Evolutionary conservation across 2,888 invertebrate genomes (phyloP).

Genomic region (Synanthedon vespiformis): DNA sequence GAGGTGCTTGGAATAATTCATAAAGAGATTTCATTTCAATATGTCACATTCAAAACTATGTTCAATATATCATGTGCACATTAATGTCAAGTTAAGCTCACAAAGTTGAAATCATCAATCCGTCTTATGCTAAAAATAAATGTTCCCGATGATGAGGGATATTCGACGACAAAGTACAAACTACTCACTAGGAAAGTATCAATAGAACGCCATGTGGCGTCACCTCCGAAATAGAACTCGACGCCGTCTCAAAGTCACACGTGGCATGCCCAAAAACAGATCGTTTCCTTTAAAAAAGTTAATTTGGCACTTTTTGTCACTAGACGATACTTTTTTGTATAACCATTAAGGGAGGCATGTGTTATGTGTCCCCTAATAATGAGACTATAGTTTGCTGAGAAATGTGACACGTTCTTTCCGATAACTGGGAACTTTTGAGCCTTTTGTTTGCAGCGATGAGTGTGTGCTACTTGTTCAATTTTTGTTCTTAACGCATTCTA

Average conservation of each 20-base stretch:
- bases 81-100: slow-evolving; percentile 53
- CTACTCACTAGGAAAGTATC: slow-evolving; percentile 25
- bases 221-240: slow-evolving; percentile 47
- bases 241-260: slow-evolving; percentile 51
- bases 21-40: slow-evolving; percentile 33
- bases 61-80: slow-evolving; percentile 47
- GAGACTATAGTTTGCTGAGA: slow-evolving; percentile 47
- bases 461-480: too few relatives aligned
- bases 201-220: slow-evolving; percentile 55
- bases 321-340: slow-evolving; percentile 52
- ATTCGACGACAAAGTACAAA: slow-evolving; percentile 54
- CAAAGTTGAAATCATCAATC: slow-evolving; percentile 50
- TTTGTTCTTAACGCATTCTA: too few relatives aligned
- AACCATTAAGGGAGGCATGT: slow-evolving; percentile 50
- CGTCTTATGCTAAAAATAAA: slow-evolving; percentile 46
- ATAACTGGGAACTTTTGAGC: slow-evolving; percentile 21
- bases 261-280: slow-evolving; percentile 63
- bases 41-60: slow-evolving; percentile 34
- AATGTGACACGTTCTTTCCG: slow-evolving; percentile 47
- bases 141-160: slow-evolving; percentile 55
- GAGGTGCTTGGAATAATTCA: slow-evolving; percentile 27
- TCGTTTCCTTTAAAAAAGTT: slow-evolving; percentile 70
- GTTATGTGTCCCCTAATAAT: slow-evolving; percentile 60
- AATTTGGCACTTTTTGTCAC: slow-evolving; percentile 62
- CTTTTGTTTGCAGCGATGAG: too few relatives aligned